Conservation (phyloP, 35 echinoderm and acorn worm species). For the Lytechinus variegatus region DNA sequence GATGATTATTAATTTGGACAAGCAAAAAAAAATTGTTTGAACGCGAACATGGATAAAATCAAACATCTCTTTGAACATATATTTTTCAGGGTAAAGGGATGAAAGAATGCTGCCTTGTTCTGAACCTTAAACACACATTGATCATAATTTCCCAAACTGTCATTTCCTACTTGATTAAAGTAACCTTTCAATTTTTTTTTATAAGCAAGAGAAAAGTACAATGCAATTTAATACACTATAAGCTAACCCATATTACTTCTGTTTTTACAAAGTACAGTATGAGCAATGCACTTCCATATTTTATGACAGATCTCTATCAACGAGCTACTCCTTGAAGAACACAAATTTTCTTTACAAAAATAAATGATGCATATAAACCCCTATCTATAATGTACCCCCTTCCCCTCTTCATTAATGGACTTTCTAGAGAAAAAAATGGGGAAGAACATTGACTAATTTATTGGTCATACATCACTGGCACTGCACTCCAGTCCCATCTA, state of each 20-base stretch:
- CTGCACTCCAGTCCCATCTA: neutral
- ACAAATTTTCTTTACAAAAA: neutral
- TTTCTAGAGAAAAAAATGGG: neutral
- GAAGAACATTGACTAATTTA: neutral
- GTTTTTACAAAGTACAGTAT: neutral
- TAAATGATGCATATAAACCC: neutral
- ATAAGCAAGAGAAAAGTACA: neutral
- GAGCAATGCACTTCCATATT: neutral
- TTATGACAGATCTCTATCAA: neutral
- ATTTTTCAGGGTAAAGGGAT: no score
- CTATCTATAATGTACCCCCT: neutral
- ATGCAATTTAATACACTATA: neutral
- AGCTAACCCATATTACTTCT: neutral
- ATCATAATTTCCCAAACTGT: no score
- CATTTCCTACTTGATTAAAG: neutral
- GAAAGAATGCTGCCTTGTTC: no score
- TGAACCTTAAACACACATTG: no score
- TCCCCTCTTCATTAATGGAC: neutral
- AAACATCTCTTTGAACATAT: no score
- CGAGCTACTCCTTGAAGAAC: neutral
- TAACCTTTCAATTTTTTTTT: neutral
- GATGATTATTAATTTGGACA: no score
- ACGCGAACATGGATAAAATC: no score
- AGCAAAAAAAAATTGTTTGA: no score
- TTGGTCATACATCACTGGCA: neutral